These are phyloP conservation scores for Flabesymbios commensalis DNA, from an alignment of 2,888 invertebrate species.

Conservation along the genomic window DNA sequence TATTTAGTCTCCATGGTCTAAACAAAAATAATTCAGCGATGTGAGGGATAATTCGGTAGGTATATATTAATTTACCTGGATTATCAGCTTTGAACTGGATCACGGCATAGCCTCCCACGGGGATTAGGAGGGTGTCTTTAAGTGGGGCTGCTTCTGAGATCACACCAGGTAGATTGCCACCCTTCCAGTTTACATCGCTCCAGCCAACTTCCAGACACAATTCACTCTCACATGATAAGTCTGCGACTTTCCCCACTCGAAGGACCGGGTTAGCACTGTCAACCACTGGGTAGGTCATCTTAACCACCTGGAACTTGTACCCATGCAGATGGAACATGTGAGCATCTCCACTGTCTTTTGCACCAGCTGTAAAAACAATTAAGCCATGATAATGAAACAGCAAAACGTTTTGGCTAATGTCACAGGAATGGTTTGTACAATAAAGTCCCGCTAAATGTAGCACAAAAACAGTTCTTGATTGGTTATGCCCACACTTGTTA, in stretches of 20 bases:
- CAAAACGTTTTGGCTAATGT: no score
- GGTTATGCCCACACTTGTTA: no score
- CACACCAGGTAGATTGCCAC: constrained; percentile 18
- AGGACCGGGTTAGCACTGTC: constrained; percentile 15
- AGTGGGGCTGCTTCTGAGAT: constrained; percentile 32
- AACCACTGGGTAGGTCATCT: constrained; percentile 19
- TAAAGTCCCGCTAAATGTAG: no score
- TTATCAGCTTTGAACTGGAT: constrained; percentile 11
- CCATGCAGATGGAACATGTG: constrained; percentile 29
- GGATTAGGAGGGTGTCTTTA: constrained; percentile 54
- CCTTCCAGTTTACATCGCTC: constrained; percentile 16
- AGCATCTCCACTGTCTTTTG: no score
- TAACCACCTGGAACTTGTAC: constrained; percentile 21
- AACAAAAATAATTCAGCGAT: no score
- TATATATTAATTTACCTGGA: no score
- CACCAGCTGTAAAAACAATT: no score
- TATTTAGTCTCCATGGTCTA: no score
- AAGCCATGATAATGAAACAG: no score
- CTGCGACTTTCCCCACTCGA: background rate
- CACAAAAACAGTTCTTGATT: no score
- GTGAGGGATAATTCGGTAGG: no score
- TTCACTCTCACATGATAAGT: background rate
- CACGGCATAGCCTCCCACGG: constrained; percentile 53
- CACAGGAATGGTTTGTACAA: no score
- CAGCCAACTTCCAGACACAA: constrained; percentile 12